Evolutionary conservation across 2,113 vertebrate genomes (phyloP), one percentile per base, ranked within the genome.

Genomic region (Ptilonorhynchus violaceus): DNA sequence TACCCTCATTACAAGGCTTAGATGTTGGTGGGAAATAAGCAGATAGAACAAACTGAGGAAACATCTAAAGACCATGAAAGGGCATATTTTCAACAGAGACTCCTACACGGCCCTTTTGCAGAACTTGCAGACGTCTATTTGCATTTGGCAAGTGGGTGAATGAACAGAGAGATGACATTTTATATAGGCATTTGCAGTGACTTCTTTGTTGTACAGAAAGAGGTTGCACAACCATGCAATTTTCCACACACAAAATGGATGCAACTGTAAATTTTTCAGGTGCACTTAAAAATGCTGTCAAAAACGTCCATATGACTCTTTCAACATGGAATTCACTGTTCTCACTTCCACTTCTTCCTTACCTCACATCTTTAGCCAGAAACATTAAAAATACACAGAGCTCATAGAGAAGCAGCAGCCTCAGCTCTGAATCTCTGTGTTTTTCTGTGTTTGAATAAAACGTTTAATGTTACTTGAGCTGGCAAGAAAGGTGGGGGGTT

Each of bases 381-480:
- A 94, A 56, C 55, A 46, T 89, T 93, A 95, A 93, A 96, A 94
- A 73, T 69, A 92, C 93, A 97, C 78, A 92, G 93, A 89, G 37
- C 50, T 95, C 53, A 82, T 15, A 92, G 83, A 91, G 91, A 93
- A 96, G 69, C 80, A 81, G 89, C 76, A 92, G 86, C 76, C 77
- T 91, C 58, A 68, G 62, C 69, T 93, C 91, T 41, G 66, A 94
- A 91, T 89, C 88, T 93, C 73, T 6, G 1, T 96, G 86, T 94
- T 95, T 96, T 96, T 76, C 95, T 91, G 86, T 89, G 85, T 93
- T 96, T 96, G 88, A 94, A 84, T 91, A 93, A 94, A 96, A 92
- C 4, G 1, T 96, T 97, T 96, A 89, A 93, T 88, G 95, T 97
- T 97, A 97, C 96, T 96, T 91, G 94, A 96, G 96, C 91, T 92